Evolutionary conservation across 1,140 invertebrate species (phyloP).

Genomic region (Apis laboriosa): DNA sequence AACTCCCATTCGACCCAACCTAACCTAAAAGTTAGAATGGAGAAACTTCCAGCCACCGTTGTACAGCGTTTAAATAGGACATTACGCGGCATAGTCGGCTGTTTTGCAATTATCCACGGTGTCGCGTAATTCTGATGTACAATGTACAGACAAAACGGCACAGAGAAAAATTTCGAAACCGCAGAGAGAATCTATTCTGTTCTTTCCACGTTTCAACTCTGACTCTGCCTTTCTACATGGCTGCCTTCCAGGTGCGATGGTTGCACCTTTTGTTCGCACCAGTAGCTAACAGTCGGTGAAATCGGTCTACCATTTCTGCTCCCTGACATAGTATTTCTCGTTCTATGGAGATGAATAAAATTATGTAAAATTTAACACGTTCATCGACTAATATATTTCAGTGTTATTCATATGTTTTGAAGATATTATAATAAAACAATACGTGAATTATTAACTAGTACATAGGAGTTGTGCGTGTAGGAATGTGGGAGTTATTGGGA

Average conservation of each 20-base stretch:
- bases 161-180: slow-evolving; percentile 19
- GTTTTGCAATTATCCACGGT: slow-evolving; percentile 14
- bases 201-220: background rate
- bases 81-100: background rate
- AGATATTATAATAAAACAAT: no score
- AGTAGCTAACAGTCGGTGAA: slow-evolving; percentile 1
- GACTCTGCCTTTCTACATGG: slow-evolving; percentile 36
- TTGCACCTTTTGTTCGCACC: slow-evolving; percentile 54
- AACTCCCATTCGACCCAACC: no score
- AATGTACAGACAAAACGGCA: background rate
- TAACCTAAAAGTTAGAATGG: background rate
- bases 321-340: no score
- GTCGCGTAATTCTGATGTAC: slow-evolving; percentile 2
- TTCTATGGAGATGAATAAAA: no score
- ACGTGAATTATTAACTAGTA: no score
- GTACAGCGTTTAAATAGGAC: background rate
- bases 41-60: background rate
- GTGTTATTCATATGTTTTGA: no score
- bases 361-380: no score
- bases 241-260: slow-evolving; percentile 51
- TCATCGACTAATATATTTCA: no score
- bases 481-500: no score
- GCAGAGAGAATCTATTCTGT: background rate
- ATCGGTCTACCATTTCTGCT: no score
- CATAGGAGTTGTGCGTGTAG: no score